phyloP scores from a whole-genome alignment of 2,888 invertebrate genomes.

The Ligdia adustata region DNA sequence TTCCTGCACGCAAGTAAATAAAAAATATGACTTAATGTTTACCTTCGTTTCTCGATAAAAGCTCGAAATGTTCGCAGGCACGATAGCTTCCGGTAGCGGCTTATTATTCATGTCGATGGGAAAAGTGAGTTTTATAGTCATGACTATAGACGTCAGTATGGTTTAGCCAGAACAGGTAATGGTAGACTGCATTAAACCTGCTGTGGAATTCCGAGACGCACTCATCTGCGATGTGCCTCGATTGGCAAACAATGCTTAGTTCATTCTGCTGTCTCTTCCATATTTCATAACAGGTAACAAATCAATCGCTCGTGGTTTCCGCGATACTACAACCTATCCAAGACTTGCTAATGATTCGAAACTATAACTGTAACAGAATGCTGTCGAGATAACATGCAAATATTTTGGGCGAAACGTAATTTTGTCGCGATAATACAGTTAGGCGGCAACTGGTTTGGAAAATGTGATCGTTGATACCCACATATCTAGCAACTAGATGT shows the following conservation, averaged over 20 bases:
- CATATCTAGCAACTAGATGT: conserved; percentile 20
- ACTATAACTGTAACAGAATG: conserved; percentile 34
- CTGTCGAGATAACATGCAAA: conserved; percentile 39
- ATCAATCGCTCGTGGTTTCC: conserved; percentile 38
- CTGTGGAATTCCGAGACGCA: conserved; percentile 34
- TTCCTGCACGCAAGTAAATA: conserved; percentile 37
- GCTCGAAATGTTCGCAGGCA: conserved; percentile 52
- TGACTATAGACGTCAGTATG: conserved; percentile 41
- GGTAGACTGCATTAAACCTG: conserved; percentile 32
- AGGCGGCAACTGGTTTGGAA: conserved; percentile 50
- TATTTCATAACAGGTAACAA: conserved; percentile 42
- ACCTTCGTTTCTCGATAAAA: conserved; percentile 49
- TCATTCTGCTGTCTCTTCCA: conserved; percentile 44
- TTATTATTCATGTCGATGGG: conserved; percentile 19
- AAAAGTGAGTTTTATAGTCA: conserved; percentile 40
- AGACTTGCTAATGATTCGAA: conserved; percentile 18
- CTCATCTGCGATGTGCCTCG: conserved; percentile 55
- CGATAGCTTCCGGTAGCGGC: conserved; percentile 53
- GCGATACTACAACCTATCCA: conserved; percentile 19
- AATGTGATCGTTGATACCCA: conserved; percentile 33
- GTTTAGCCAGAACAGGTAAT: conserved; percentile 24
- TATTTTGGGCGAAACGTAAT: conserved; percentile 45
- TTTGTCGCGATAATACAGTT: conserved; percentile 45
- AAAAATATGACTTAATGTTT: conserved; percentile 25
- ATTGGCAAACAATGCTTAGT: conserved; percentile 69